These are phyloP conservation scores for Drosophila biarmipes DNA, from an alignment of 1,140 invertebrate species.

Conservation along the genomic window DNA sequence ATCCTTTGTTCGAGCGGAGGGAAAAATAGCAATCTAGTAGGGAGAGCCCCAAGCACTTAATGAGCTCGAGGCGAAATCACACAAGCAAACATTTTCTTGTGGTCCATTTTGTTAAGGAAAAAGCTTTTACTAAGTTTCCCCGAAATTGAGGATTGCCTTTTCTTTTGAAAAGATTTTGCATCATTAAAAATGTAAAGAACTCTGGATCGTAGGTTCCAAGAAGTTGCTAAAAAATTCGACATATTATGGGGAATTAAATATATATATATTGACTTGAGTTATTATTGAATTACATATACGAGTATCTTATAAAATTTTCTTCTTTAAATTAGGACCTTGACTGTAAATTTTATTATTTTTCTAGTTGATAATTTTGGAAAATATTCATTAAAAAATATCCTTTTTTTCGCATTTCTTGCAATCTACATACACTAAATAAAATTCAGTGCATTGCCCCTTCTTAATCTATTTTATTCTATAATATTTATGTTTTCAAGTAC, in stretches of 20 bases:
- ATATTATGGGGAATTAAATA: no score
- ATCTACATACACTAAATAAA: no score
- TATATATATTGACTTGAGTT: no score
- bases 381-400: no score
- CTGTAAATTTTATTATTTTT: no score
- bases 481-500: neutral
- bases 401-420: no score
- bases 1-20: conserved; percentile 52
- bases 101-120: conserved; percentile 32
- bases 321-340: no score
- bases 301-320: no score
- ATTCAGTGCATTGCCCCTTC: neutral
- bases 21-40: conserved; percentile 41
- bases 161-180: neutral
- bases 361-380: no score
- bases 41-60: conserved; percentile 40
- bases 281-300: no score
- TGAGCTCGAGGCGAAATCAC: conserved; percentile 47
- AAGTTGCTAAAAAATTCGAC: no score
- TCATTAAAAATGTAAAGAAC: conserved; percentile 8
- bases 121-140: conserved; percentile 19
- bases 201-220: no score
- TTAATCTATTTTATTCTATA: neutral
- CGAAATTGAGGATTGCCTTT: conserved; percentile 3
- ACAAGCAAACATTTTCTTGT: conserved; percentile 15